phyloP scores from a whole-genome alignment of 2,888 invertebrate species.

The Eremobia ochroleuca region DNA sequence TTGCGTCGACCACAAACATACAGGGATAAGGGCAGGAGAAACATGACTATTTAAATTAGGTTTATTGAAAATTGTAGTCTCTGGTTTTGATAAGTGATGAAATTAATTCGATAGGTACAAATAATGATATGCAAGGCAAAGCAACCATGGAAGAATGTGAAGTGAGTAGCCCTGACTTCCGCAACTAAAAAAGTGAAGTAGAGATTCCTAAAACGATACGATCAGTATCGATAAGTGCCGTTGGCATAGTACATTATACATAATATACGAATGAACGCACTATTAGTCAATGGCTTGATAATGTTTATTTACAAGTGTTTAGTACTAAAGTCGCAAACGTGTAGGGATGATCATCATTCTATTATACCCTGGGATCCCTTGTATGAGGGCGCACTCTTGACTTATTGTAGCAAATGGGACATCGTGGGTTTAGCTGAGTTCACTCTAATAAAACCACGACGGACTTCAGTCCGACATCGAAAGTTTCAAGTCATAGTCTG shows the following conservation, averaged over 20 bases:
- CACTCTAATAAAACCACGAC: too few relatives aligned
- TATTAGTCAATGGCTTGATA: neutral
- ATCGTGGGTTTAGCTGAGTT: neutral
- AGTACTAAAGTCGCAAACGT: too few relatives aligned
- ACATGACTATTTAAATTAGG: too few relatives aligned
- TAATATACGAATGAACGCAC: slow-evolving; percentile 19
- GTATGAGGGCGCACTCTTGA: neutral
- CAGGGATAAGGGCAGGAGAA: too few relatives aligned
- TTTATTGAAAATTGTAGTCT: neutral
- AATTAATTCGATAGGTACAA: neutral
- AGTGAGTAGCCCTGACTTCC: slow-evolving; percentile 20
- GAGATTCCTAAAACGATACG: neutral
- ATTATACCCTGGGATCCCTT: neutral
- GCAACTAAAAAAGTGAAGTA: neutral
- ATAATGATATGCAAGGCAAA: neutral
- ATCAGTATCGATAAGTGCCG: slow-evolving; percentile 13
- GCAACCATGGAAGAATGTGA: neutral
- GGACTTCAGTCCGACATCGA: too few relatives aligned
- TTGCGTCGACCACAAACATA: too few relatives aligned
- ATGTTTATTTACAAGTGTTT: neutral
- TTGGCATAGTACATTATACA: neutral
- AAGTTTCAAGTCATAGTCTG: neutral
- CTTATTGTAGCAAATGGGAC: neutral
- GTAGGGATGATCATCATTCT: neutral
- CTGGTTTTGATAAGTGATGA: neutral